Percentiles rank a stretch among this genome's conserved stretches.
These are phyloP conservation scores for Eutolmus rufibarbis DNA, from an alignment of 2,888 invertebrate species.

Conservation along the genomic window DNA sequence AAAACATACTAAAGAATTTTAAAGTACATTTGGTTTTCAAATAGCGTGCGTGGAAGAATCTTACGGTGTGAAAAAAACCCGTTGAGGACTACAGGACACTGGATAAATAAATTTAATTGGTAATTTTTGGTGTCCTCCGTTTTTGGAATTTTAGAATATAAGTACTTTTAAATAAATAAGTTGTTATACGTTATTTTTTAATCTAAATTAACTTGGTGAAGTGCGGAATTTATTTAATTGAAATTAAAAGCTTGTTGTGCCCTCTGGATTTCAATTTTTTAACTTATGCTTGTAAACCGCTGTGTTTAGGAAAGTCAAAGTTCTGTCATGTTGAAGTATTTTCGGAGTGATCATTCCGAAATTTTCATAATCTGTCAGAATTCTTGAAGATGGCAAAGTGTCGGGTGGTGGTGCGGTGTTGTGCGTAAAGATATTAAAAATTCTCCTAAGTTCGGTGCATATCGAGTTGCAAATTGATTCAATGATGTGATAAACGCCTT, in stretches of 20 bases:
- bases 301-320: neutral
- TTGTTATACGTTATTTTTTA: no score
- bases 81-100: no score
- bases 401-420: constrained; percentile 33
- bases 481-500: constrained; percentile 45
- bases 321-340: constrained; percentile 15
- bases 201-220: no score
- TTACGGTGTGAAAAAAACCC: no score
- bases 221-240: neutral
- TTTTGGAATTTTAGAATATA: no score
- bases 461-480: constrained; percentile 38
- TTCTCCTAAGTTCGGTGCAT: constrained; percentile 40
- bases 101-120: no score
- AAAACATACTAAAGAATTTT: no score
- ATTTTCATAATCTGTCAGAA: constrained; percentile 36
- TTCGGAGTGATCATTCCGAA: neutral
- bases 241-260: neutral
- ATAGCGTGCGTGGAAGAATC: no score
- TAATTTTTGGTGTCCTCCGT: no score
- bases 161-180: no score
- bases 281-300: neutral
- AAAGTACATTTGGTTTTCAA: no score
- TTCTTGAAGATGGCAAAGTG: constrained; percentile 38
- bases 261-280: neutral
- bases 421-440: constrained; percentile 43